Percentiles rank a stretch among this genome's conserved stretches.
These are phyloP conservation scores for Hemaris fuciformis DNA, from an alignment of 2,888 invertebrate species.

Conservation along the genomic window DNA sequence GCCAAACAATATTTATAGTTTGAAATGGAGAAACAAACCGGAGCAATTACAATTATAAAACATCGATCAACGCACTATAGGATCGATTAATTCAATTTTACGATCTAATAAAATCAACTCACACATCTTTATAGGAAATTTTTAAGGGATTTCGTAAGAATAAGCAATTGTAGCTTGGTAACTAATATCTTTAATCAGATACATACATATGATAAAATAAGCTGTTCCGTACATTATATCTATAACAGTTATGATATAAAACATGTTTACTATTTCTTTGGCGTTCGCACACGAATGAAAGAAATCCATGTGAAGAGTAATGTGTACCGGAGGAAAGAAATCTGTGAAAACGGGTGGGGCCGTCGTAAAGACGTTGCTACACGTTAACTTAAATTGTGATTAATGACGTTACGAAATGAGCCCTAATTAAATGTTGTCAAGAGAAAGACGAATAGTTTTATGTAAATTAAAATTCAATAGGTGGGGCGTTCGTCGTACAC, in stretches of 20 bases:
- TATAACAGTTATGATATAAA: slow-evolving; percentile 2
- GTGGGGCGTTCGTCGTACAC: neutral
- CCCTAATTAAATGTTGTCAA: slow-evolving; percentile 4
- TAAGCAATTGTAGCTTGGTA: slow-evolving; percentile 3
- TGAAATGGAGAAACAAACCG: neutral
- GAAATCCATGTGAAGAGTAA: neutral
- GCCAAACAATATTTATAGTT: neutral
- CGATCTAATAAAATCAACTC: neutral
- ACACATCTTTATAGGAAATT: slow-evolving; percentile 2
- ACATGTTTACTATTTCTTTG: slow-evolving; percentile 23
- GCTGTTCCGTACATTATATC: slow-evolving; percentile 31
- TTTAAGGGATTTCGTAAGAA: slow-evolving; percentile 12
- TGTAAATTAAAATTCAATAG: neutral
- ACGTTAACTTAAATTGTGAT: slow-evolving; percentile 22
- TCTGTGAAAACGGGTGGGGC: neutral
- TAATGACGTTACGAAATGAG: slow-evolving; percentile 19
- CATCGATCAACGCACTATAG: neutral
- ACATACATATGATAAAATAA: slow-evolving; percentile 49
- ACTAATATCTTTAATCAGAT: slow-evolving; percentile 45
- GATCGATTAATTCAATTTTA: neutral
- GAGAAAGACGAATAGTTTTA: neutral
- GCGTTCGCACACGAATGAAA: neutral
- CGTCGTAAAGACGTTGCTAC: slow-evolving; percentile 13
- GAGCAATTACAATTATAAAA: neutral
- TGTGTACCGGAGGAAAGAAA: neutral